phyloP scores from a whole-genome alignment of 1,140 invertebrate genomes.

The Acromyrmex echinatior region DNA sequence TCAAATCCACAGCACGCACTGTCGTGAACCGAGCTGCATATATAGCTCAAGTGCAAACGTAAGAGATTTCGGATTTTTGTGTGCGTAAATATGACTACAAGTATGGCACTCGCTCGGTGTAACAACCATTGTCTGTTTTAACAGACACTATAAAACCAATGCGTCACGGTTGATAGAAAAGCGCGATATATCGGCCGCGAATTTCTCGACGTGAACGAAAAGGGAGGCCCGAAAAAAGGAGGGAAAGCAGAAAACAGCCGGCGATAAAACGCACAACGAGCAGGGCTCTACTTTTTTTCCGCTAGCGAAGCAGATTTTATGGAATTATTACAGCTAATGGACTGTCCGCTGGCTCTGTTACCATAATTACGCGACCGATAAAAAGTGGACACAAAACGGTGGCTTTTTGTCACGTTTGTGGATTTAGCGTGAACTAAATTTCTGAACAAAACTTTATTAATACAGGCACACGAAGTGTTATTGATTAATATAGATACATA shows the following conservation, averaged over 20 bases:
- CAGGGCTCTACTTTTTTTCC: slow-evolving; percentile 34
- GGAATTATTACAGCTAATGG: slow-evolving; percentile 76
- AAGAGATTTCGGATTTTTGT: slow-evolving; percentile 30
- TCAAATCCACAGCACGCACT: background rate
- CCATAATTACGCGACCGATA: slow-evolving; percentile 68
- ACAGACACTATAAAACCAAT: slow-evolving; percentile 57
- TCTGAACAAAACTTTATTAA: slow-evolving; percentile 41
- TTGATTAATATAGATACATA: background rate
- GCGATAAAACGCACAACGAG: slow-evolving; percentile 71
- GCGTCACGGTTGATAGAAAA: background rate
- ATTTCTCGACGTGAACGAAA: slow-evolving; percentile 65
- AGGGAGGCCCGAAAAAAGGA: slow-evolving; percentile 5
- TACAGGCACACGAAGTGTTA: background rate
- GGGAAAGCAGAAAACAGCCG: slow-evolving; percentile 27
- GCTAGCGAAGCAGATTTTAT: slow-evolving; percentile 69
- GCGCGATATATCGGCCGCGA: slow-evolving; percentile 42
- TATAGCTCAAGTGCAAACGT: slow-evolving; percentile 23
- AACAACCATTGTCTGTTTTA: slow-evolving; percentile 47
- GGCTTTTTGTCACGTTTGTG: slow-evolving; percentile 30
- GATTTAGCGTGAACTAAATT: slow-evolving; percentile 25
- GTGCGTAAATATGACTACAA: slow-evolving; percentile 40
- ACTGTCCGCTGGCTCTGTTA: slow-evolving; percentile 70
- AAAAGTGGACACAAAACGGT: slow-evolving; percentile 65
- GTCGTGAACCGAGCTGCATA: background rate
- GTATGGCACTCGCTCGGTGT: background rate